phyloP scores from a whole-genome alignment of 2,797 vertebrate species.

The Morelia viridis region DNA sequence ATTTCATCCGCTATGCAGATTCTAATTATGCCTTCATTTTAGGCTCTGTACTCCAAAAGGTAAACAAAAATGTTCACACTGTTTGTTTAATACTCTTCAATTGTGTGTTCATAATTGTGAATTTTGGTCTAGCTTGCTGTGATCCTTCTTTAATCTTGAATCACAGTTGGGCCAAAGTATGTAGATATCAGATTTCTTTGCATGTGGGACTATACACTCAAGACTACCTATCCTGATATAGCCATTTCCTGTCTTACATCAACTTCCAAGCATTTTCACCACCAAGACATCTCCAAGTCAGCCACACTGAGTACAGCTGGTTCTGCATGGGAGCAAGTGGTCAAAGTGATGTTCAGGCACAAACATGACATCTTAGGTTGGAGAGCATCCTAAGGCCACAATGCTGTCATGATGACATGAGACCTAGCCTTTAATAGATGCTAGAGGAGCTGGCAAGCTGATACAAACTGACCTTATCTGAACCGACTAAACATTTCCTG shows the following conservation, averaged over 20 bases:
- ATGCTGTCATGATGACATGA: background rate
- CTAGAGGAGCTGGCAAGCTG: background rate
- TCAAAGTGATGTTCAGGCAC: background rate
- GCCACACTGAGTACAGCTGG: background rate
- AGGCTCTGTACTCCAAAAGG: background rate
- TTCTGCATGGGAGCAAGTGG: background rate
- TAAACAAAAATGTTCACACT: background rate
- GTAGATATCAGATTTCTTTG: background rate
- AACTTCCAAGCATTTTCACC: background rate
- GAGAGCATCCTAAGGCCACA: background rate
- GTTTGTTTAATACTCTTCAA: background rate
- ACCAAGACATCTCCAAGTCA: background rate
- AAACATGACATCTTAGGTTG: background rate
- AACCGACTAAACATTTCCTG: background rate
- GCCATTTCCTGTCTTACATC: background rate
- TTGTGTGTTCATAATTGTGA: background rate
- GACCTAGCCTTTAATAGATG: background rate
- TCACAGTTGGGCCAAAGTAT: background rate
- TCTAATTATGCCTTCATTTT: background rate
- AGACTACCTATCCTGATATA: background rate
- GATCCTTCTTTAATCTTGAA: background rate
- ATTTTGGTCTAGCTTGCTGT: background rate
- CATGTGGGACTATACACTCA: no score
- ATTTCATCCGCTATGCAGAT: background rate
- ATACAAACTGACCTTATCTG: background rate